A percentile compares a stretch with the other conserved stretches of the same genome.
phyloP scores from a whole-genome alignment of 2,888 invertebrate species.

The Microchrysa polita region DNA sequence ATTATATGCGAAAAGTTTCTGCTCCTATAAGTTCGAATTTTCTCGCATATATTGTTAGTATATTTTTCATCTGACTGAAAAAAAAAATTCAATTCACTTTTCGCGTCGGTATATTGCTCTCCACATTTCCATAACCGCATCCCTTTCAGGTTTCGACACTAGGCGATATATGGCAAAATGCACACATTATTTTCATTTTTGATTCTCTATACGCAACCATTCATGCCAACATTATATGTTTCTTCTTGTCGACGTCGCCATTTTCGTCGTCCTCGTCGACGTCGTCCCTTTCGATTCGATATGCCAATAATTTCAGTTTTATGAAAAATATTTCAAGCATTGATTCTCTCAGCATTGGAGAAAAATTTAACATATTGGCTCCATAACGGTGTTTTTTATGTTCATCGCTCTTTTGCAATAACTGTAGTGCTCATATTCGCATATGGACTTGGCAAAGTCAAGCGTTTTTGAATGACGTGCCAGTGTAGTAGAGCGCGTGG shows the following conservation, averaged over 20 bases:
- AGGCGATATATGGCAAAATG: not conserved
- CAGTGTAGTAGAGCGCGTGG: too few species aligned
- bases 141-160: too few species aligned
- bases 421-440: too few species aligned
- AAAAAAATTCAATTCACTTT: not conserved
- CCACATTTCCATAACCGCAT: not conserved
- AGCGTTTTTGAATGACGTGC: too few species aligned
- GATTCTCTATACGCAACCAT: not conserved
- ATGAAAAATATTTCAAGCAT: conserved; percentile 42
- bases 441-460: too few species aligned
- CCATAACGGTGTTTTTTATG: conserved; percentile 9
- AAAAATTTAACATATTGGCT: conserved; percentile 36
- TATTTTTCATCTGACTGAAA: conserved; percentile 3
- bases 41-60: conserved; percentile 28
- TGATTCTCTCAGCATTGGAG: conserved; percentile 21
- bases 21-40: conserved; percentile 8
- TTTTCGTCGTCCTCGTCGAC: not conserved
- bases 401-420: not conserved
- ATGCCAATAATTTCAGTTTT: conserved; percentile 35
- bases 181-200: not conserved
- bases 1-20: conserved; percentile 31
- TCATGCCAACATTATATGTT: too few species aligned
- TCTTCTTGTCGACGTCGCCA: not conserved
- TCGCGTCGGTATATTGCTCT: not conserved
- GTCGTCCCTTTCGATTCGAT: not conserved